Evolutionary conservation across 2,888 invertebrate species (phyloP).

Genomic region (Calameuta pallipes): DNA sequence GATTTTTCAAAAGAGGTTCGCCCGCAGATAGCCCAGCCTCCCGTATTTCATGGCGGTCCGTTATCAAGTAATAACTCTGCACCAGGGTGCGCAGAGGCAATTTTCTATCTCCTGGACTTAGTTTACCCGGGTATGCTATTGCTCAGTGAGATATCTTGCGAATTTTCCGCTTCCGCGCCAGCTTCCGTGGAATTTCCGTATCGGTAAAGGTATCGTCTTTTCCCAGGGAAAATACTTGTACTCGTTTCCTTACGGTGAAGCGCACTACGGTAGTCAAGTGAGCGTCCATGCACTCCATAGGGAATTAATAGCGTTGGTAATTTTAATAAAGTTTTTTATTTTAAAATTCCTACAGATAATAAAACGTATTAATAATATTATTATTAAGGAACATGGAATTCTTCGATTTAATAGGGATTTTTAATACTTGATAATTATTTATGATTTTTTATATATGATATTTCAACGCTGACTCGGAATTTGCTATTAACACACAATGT

Average conservation of each 20-base stretch:
- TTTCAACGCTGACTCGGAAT: neutral
- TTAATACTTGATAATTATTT: neutral
- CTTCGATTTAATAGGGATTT: too few species aligned
- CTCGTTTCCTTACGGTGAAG: neutral
- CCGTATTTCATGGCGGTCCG: conserved; percentile 22
- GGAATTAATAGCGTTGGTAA: neutral
- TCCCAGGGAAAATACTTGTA: neutral
- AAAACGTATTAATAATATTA: neutral
- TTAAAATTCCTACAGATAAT: neutral
- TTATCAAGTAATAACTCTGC: conserved; percentile 27
- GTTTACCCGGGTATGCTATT: conserved; percentile 2
- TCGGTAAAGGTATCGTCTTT: neutral
- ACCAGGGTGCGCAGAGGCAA: neutral
- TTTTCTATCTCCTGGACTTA: conserved; percentile 3
- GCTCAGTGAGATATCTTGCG: neutral
- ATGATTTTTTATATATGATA: neutral
- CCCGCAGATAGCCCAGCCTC: conserved; percentile 14
- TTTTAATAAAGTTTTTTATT: neutral
- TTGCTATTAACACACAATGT: neutral
- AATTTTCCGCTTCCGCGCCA: neutral
- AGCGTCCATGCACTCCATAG: neutral
- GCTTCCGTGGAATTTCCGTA: neutral
- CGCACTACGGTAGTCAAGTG: neutral
- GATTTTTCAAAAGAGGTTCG: conserved; percentile 17
- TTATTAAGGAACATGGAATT: too few species aligned